Base-by-base conservation (phyloP, 2,113 vertebrate species). In the Labeo catla region DNA sequence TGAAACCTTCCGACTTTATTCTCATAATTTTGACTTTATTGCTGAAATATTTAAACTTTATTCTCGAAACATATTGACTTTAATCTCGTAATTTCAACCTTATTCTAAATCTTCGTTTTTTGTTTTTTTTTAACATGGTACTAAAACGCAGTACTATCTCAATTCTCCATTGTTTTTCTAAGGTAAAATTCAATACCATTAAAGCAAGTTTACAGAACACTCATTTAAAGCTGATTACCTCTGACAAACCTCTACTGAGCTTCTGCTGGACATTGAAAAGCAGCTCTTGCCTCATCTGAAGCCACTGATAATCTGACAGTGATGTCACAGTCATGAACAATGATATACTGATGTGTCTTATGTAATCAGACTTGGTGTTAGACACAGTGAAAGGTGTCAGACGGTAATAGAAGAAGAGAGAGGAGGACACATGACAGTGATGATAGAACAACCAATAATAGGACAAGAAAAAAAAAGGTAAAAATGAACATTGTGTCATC, bases 281-380 rank as follows among this genome's bases (percentile, higher is more conserved):
- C 66, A 73, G 19, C 39, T 45, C 39, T 73, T 19, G 2, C 45
- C 70, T 73, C 39, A 19, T 73, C 70, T 45, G 45, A 73, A 45
- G 8, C 68, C 70, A 73, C 4, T 45, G 68, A 54, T 65, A 47
- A 81, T 81, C 79, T 65, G 43, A 23, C 28, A 61, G 16, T 21
- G 39, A 61, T 23, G 50, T 54, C 34, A 52, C 13, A 16, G 19
- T n/a, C 8, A 5, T 45, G 19, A 73, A 45, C 70, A 73, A 73
- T 72, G 36, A 72, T 73, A 7, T n/a, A 28, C 34, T 70, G 28
- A 54, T 59, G 43, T 52, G 34, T 36, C 49, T 85, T 83, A 83
- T 63, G 76, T 88, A 86, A 86, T 28, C 70, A 65, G 7, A 81
- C 54, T 54, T 57, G n/a, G 21, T n/a, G 52, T 68, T 68, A 65